These are phyloP conservation scores for Xyrauchen texanus DNA, from an alignment of 2,113 vertebrate genomes.

Conservation along the genomic window DNA sequence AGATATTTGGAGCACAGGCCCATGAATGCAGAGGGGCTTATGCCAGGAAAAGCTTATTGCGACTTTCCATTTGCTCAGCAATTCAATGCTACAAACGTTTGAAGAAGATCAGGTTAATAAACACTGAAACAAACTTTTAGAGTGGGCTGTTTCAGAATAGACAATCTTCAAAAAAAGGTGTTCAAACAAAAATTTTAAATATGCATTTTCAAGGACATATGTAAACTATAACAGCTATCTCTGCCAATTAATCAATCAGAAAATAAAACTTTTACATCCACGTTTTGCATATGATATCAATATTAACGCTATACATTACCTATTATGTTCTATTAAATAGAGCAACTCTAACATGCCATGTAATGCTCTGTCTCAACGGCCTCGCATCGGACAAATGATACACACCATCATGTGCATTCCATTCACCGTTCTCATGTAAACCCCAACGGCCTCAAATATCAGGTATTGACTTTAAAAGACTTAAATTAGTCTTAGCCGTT, in stretches of 20 bases:
- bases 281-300: background rate
- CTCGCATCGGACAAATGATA: constrained; percentile 68
- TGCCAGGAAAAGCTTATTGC: constrained; percentile 79
- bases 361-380: constrained; percentile 9
- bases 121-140: constrained; percentile 26
- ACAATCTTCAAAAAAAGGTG: background rate
- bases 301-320: background rate
- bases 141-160: background rate
- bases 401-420: constrained; percentile 70
- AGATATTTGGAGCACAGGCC: constrained; percentile 72
- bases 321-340: constrained; percentile 21
- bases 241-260: background rate
- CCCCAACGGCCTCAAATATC: constrained; percentile 65
- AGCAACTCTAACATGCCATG: constrained; percentile 25
- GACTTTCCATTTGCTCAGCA: constrained; percentile 82
- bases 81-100: constrained; percentile 63
- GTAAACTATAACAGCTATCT: background rate
- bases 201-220: background rate
- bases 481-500: constrained; percentile 62
- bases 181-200: no score
- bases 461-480: constrained; percentile 67
- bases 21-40: constrained; percentile 78
- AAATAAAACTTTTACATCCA: background rate
- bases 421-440: constrained; percentile 72
- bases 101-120: background rate